Base-by-base conservation (phyloP, 2,888 invertebrate genomes). In the Volucella inflata region DNA sequence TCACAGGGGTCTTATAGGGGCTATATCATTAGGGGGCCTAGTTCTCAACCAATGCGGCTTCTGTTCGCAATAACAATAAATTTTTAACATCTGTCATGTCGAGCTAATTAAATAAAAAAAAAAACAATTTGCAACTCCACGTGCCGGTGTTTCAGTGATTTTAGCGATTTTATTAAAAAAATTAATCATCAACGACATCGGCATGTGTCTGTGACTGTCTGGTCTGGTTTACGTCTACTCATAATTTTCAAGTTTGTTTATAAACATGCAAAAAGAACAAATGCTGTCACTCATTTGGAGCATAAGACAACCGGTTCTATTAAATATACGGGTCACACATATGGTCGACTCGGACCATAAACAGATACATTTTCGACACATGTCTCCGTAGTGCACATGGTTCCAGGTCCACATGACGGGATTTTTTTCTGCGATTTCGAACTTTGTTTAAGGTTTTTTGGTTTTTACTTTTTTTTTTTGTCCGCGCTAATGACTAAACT, bases 401-500 rank as follows among this genome's bases (percentile, higher is more conserved):
- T 30, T 30, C 51, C 42, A 38, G 30, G 14, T 46, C 30, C 6
- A 30, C 30, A 30, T 30, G 30, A 6, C 6, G 6, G 6, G 4
- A 4, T 30, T 30, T 6, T 30, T 30, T 30, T 30, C 6, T 30
- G 30, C 30, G 30, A 30, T 30, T 30, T 3, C 30, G 6, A 30
- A 30, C 30, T 30, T 30, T 30, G 0, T 30, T 30, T 30, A 6
- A 6, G 30, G 30, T 30, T 6, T n/a, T 30, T 30, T 6, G 30
- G 30, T 30, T 30, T 30, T 30, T 0, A n/a, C n/a, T 3, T 55
- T 70, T 64, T 51, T 42, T 10, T 60, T 62, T 62, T 72, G 40
- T 62, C 62, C 72, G 51, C 62, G 17, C 72, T 48, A 46, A 55
- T 55, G 64, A 53, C 38, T 64, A 8, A 55, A 74, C 64, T 64